These are phyloP conservation scores for Epinotia nisella DNA, from an alignment of 2,888 invertebrate genomes.

Conservation along the genomic window DNA sequence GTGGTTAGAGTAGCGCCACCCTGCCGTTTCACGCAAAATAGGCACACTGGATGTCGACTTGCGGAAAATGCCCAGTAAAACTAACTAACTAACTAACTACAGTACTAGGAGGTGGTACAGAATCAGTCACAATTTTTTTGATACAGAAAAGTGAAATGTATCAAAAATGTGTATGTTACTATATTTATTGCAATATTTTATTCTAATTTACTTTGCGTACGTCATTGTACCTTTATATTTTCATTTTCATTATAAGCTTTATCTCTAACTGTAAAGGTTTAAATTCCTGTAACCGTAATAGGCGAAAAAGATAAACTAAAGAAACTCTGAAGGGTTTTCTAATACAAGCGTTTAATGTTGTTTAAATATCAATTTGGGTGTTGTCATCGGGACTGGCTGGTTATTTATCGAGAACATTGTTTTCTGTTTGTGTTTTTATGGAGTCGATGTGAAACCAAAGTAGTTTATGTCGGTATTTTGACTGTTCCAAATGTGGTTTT, in stretches of 20 bases:
- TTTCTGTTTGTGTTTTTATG: conserved; percentile 27
- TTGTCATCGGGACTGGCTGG: conserved; percentile 25
- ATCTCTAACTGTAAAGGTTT: not conserved
- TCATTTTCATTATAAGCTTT: not conserved
- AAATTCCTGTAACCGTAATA: not conserved
- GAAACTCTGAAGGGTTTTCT: conserved; percentile 23
- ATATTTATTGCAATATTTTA: not conserved
- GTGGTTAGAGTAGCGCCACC: too few species aligned
- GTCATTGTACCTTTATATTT: not conserved
- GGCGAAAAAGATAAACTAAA: conserved; percentile 28
- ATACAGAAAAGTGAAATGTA: too few species aligned
- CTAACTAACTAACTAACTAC: too few species aligned
- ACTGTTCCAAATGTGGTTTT: conserved; percentile 17
- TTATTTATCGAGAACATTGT: conserved; percentile 29
- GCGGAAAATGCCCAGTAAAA: too few species aligned
- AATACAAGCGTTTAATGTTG: conserved; percentile 36
- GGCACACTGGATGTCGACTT: too few species aligned
- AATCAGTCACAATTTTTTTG: not conserved
- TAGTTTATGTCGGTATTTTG: conserved; percentile 23
- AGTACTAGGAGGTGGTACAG: not conserved
- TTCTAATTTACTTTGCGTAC: not conserved
- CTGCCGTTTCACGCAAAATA: too few species aligned
- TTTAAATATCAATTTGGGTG: conserved; percentile 41
- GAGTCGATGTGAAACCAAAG: conserved; percentile 18
- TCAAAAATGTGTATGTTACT: not conserved